A percentile compares a stretch with the other conserved stretches of the same genome.
phyloP scores from a whole-genome alignment of 2,113 vertebrate species.

The Pelobates fuscus region DNA sequence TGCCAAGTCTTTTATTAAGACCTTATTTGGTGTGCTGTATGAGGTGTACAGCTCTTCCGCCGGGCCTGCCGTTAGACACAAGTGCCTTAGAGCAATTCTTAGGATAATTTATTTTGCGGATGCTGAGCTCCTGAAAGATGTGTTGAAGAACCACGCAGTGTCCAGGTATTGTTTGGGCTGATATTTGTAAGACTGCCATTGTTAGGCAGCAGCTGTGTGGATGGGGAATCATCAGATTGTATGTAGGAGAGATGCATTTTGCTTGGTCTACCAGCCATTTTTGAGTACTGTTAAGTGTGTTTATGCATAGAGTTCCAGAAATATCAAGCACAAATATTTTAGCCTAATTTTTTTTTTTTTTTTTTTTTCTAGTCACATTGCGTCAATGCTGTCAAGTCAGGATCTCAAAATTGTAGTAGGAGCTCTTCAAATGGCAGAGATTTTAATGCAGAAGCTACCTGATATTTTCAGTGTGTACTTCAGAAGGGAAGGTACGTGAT shows the following conservation, averaged over 20 bases:
- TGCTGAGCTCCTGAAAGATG: slow-evolving; percentile 97
- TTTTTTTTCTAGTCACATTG: slow-evolving; percentile 87
- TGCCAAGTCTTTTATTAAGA: slow-evolving; percentile 98
- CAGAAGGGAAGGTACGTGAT: slow-evolving; percentile 99
- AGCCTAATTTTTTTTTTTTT: too few species aligned
- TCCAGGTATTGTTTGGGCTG: slow-evolving; percentile 81
- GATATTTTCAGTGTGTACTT: slow-evolving; percentile 99
- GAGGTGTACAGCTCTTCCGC: slow-evolving; percentile 99
- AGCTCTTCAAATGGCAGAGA: slow-evolving; percentile 98
- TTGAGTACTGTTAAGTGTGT: too few species aligned
- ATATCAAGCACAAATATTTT: too few species aligned
- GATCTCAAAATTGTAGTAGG: slow-evolving; percentile 99
- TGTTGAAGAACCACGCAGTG: slow-evolving; percentile 97
- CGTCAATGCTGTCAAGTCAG: slow-evolving; percentile 98
- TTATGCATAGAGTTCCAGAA: too few species aligned
- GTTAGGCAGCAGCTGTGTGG: too few species aligned
- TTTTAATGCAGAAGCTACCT: slow-evolving; percentile 98
- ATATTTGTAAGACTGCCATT: too few species aligned
- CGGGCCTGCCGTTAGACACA: slow-evolving; percentile 98
- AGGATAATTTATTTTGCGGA: slow-evolving; percentile 99
- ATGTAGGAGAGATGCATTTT: too few species aligned
- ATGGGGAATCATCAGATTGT: too few species aligned
- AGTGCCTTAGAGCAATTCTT: slow-evolving; percentile 99
- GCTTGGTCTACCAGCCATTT: too few species aligned
- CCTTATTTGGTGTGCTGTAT: slow-evolving; percentile 97